Base-by-base conservation (phyloP, 2,888 invertebrate species). In the Pollenia amentaria region DNA sequence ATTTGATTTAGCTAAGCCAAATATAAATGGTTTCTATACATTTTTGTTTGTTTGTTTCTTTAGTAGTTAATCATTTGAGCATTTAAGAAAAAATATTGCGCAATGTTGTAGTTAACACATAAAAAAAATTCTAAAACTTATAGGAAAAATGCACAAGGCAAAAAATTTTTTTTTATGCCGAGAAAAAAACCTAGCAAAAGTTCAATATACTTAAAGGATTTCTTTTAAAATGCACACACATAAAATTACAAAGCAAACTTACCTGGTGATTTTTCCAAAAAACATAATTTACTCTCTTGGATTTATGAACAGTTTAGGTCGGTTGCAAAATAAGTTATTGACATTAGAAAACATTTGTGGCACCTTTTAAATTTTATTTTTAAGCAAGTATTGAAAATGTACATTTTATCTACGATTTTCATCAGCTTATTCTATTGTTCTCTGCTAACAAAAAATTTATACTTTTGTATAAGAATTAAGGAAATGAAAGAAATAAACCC, bases 141-240 rank as follows among this genome's bases (percentile, higher is more conserved):
- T 67, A 65, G 42, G 8, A 65, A 65, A 14, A 29, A 11, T 12
- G 55, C 29, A 21, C 42, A 51, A n/a, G 3, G 40, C 8, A 10
- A 44, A 55, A 60, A 62, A 0, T 51, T 55, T 73, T 11, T 51
- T 55, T 73, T 11, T 42, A 38, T 53, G 55, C 16, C n/a, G 14
- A 67, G 14, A 64, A 48, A 64, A 10, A 73, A 57, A 48, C 42
- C 70, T 60, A 65, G 11, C 46, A 80, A 73, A 65, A 81, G 81
- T 81, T 81, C 81, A 81, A 65, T 57, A 81, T 81, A 73, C 81
- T 73, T 57, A 48, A 64, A 48, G 38, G 40, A 62, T 42, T 40
- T 62, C 38, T 46, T 16, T 42, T 29, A 29, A 29, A 29, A 29
- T 38, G 3, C 42, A n/a, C 8, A 21, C n/a, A 51, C 21, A 29